Conservation (phyloP, 2,113 vertebrate species). For the Eolophus roseicapilla region DNA sequence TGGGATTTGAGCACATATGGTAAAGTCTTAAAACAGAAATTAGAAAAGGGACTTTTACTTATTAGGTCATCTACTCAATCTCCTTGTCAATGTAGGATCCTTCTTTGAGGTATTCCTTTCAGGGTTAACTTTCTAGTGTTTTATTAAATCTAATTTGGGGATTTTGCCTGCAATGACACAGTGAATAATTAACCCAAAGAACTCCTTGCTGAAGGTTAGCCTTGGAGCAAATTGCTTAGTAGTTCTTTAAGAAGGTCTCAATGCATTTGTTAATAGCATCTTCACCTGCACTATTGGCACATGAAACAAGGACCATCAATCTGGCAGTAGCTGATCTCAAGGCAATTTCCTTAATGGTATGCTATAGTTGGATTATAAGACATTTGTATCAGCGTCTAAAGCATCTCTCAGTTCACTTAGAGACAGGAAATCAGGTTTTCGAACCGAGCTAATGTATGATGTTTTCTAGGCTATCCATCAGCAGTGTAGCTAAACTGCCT, state of each 20-base stretch:
- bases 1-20: neutral
- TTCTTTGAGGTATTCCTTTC: neutral
- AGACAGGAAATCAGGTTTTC: constrained; percentile 44
- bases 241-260: neutral
- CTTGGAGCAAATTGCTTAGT: neutral
- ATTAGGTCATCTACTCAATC: neutral
- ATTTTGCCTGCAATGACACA: neutral
- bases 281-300: constrained; percentile 12
- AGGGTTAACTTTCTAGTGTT: neutral
- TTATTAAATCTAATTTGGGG: constrained; percentile 4
- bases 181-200: constrained; percentile 31
- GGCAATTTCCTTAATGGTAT: constrained; percentile 55
- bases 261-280: constrained; percentile 43
- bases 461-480: constrained; percentile 33
- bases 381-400: neutral
- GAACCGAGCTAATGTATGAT: constrained; percentile 23
- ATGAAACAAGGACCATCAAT: constrained; percentile 17
- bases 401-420: constrained; percentile 8
- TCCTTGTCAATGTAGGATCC: neutral
- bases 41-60: neutral
- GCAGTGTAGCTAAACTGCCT: neutral
- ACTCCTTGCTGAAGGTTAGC: constrained; percentile 30
- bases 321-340: constrained; percentile 25
- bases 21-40: neutral
- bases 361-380: neutral